Evolutionary conservation across 2,888 invertebrate genomes (phyloP).

Genomic region (Julus scandinavius): DNA sequence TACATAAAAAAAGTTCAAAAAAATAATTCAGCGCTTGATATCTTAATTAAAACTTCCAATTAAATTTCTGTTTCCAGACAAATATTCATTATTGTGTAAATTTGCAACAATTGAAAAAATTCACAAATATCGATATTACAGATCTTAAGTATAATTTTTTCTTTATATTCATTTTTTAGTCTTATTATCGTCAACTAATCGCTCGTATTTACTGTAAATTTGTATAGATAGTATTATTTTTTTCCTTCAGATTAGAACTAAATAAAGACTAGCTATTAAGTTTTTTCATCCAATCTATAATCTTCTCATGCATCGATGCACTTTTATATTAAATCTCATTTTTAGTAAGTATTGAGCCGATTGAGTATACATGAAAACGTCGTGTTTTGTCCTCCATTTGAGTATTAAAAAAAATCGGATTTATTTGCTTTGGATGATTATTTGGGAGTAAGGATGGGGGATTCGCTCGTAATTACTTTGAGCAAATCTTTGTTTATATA

Average conservation of each 20-base stretch:
- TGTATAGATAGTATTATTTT: background rate
- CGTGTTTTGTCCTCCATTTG: background rate
- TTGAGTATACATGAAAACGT: background rate
- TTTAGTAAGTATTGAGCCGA: constrained; percentile 2
- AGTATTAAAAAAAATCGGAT: background rate
- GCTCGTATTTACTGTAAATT: too few species aligned
- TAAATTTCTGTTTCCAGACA: too few species aligned
- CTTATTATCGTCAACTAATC: too few species aligned
- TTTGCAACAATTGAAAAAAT: too few species aligned
- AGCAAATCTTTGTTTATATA: background rate
- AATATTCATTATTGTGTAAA: too few species aligned
- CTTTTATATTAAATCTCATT: background rate
- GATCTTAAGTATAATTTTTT: too few species aligned
- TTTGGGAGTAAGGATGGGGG: background rate
- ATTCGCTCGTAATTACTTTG: background rate
- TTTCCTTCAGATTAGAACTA: background rate
- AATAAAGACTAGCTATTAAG: background rate
- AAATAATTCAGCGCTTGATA: too few species aligned
- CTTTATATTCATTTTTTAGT: too few species aligned
- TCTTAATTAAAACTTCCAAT: too few species aligned
- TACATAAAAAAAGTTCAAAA: too few species aligned
- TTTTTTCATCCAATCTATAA: background rate
- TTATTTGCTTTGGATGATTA: background rate
- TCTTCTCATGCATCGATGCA: background rate
- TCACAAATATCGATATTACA: too few species aligned